These are phyloP conservation scores for Lepidocolaptes lacrymiger DNA, from an alignment of 2,797 vertebrate species.

Conservation along the genomic window DNA sequence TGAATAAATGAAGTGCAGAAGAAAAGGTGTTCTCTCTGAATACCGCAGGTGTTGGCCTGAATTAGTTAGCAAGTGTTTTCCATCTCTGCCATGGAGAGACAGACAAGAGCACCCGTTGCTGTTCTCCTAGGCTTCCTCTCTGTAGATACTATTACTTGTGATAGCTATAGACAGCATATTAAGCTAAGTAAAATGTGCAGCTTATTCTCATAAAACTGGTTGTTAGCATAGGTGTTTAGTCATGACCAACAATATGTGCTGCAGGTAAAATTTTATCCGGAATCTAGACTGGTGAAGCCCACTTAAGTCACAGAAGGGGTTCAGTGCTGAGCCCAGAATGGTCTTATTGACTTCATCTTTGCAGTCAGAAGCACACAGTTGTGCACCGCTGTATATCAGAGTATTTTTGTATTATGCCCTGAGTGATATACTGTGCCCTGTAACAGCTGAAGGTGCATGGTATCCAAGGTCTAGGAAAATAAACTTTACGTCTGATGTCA, in stretches of 20 bases:
- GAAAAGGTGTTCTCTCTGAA: not conserved
- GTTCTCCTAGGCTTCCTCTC: not conserved
- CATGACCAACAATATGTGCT: not conserved
- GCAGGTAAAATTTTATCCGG: not conserved
- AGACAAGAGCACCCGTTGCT: not conserved
- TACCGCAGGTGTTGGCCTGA: not conserved
- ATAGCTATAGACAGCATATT: not conserved
- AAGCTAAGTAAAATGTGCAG: not conserved
- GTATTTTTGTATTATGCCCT: not conserved
- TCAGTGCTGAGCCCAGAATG: not conserved
- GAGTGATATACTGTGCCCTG: not conserved
- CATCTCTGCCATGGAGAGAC: not conserved
- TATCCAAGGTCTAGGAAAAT: constrained; percentile 17
- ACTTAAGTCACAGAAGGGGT: not conserved
- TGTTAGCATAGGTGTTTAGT: not conserved
- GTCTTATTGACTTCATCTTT: not conserved
- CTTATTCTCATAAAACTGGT: not conserved
- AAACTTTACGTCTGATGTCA: constrained; percentile 5
- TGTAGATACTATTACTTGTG: not conserved
- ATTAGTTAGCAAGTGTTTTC: not conserved
- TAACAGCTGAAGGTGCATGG: constrained; percentile 5
- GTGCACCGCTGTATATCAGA: not conserved
- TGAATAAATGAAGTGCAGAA: not conserved
- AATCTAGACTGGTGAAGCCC: not conserved
- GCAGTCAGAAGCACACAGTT: not conserved